Conservation (phyloP, 1,140 invertebrate species). For the Rhynchophorus ferrugineus region DNA sequence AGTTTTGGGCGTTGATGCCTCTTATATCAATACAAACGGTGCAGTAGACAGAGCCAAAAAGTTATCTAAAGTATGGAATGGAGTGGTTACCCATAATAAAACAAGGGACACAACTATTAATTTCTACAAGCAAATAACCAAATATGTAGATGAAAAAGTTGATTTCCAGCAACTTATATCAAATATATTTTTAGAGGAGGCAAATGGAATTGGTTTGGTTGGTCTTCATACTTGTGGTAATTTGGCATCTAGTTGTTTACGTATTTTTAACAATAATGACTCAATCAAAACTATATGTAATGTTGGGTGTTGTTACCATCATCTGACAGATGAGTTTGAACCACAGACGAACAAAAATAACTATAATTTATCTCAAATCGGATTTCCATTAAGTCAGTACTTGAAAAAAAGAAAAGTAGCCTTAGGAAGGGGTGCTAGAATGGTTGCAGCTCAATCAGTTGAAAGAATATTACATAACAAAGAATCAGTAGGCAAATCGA, state of each 20-base stretch:
- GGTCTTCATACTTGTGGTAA: constrained; percentile 89
- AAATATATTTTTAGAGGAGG: constrained; percentile 41
- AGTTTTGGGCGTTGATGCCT: constrained; percentile 74
- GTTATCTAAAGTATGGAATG: constrained; percentile 49
- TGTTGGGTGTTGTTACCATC: constrained; percentile 86
- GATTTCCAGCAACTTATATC: constrained; percentile 46
- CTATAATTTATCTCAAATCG: constrained; percentile 32
- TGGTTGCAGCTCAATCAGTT: constrained; percentile 73
- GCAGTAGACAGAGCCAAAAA: constrained; percentile 54
- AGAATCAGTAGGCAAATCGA: constrained; percentile 51
- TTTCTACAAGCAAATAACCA: constrained; percentile 43
- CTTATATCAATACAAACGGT: constrained; percentile 52
- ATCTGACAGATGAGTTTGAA: constrained; percentile 57
- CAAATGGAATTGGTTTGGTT: constrained; percentile 48
- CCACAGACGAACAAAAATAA: constrained; percentile 16
- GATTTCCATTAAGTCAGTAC: constrained; percentile 63
- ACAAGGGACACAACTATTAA: constrained; percentile 23
- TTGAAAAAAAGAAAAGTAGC: constrained; percentile 46
- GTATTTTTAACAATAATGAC: constrained; percentile 57
- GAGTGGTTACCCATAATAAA: constrained; percentile 33
- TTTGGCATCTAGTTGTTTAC: constrained; percentile 64
- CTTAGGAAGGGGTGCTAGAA: constrained; percentile 71
- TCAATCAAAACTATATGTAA: constrained; percentile 60
- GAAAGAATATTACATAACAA: constrained; percentile 53
- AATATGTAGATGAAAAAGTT: constrained; percentile 44